Evolutionary conservation across 2,113 vertebrate genomes (phyloP).

Genomic region (Serranochromis macrocephalus): DNA sequence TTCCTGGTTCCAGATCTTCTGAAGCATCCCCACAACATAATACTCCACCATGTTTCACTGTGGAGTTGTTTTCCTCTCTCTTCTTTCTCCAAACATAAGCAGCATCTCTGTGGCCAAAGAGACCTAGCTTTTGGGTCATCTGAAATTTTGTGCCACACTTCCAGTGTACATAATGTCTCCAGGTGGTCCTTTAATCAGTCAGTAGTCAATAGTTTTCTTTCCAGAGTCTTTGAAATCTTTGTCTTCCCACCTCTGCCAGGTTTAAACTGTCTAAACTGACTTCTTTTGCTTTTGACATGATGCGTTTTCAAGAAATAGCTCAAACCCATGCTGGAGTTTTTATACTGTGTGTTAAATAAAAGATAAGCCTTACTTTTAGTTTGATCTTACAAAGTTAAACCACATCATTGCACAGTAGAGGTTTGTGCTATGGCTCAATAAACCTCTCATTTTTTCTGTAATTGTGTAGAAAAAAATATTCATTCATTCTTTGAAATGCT

Average conservation of each 20-base stretch:
- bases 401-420: background rate
- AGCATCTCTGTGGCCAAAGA: background rate
- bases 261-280: background rate
- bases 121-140: background rate
- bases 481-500: background rate
- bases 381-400: background rate
- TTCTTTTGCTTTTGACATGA: background rate
- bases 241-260: background rate
- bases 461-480: background rate
- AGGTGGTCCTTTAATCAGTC: background rate
- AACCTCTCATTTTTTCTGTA: background rate
- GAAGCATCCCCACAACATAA: background rate
- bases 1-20: background rate
- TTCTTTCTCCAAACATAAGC: background rate
- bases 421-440: background rate
- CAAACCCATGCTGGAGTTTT: background rate
- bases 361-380: background rate
- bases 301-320: background rate
- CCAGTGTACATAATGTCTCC: background rate
- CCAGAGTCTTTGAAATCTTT: background rate
- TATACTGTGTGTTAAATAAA: background rate
- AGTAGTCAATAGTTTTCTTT: background rate
- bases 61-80: background rate
- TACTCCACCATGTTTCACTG: background rate
- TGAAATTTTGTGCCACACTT: background rate